phyloP scores from a whole-genome alignment of 1,140 invertebrate species.

The Stegodyphus dumicola region DNA sequence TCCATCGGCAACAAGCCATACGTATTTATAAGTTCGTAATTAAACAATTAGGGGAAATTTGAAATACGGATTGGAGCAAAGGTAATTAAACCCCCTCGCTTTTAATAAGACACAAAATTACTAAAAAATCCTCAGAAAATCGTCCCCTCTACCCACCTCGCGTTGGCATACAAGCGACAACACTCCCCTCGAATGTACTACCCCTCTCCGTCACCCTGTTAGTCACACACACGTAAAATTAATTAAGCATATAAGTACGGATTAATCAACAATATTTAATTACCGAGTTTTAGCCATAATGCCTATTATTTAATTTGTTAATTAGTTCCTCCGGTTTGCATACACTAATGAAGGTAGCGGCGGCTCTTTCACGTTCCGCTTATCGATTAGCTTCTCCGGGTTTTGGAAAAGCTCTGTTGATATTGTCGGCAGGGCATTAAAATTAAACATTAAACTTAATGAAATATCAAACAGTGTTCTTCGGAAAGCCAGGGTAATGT shows the following conservation, averaged over 20 bases:
- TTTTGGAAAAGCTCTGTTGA: conserved; percentile 48
- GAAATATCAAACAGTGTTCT: conserved; percentile 57
- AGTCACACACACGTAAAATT: conserved; percentile 47
- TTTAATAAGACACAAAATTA: conserved; percentile 28
- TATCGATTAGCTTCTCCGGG: conserved; percentile 35
- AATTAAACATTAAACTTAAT: conserved; percentile 61
- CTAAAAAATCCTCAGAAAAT: conserved; percentile 4
- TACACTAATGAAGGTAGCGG: conserved; percentile 42
- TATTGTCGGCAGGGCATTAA: conserved; percentile 56
- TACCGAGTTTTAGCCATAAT: conserved; percentile 60
- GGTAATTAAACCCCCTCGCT: conserved; percentile 53
- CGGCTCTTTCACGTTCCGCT: background rate
- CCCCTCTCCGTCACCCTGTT: background rate
- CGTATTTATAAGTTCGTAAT: conserved; percentile 53
- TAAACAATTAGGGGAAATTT: conserved; percentile 59
- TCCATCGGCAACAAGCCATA: background rate
- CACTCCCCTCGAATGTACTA: background rate
- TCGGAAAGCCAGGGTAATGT: conserved; percentile 25
- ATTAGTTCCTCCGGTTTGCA: conserved; percentile 57
- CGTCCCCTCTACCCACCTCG: background rate
- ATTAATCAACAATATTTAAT: conserved; percentile 62
- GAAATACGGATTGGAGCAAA: conserved; percentile 36
- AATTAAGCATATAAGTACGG: conserved; percentile 60
- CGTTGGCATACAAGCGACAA: too few relatives aligned
- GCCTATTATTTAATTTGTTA: conserved; percentile 61